Conservation (phyloP, 2,797 vertebrate species). For the Lepilemur ruficaudatus region DNA sequence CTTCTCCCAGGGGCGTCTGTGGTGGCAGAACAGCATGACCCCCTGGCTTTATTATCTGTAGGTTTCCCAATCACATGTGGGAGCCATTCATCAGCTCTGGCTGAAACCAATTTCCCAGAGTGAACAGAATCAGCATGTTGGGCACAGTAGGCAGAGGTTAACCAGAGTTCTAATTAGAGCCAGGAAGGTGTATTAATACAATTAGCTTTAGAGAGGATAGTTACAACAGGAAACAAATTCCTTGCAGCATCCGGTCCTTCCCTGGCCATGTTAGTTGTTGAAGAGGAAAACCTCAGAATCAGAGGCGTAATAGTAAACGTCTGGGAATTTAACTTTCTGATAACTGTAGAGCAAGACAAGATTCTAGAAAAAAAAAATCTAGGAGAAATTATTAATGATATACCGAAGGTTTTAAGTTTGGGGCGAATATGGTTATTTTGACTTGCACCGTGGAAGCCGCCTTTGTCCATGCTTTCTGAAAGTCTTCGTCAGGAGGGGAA, state of each 20-base stretch:
- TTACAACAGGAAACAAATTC: constrained; percentile 73
- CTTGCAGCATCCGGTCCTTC: constrained; percentile 65
- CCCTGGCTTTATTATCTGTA: neutral
- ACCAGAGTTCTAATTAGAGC: constrained; percentile 75
- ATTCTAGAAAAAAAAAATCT: neutral
- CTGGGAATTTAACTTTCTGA: neutral
- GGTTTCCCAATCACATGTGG: neutral
- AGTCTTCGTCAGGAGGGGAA: neutral
- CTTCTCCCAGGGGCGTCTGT: neutral
- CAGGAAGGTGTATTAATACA: constrained; percentile 68
- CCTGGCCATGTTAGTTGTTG: neutral
- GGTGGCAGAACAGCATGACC: neutral
- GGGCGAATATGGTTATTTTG: neutral
- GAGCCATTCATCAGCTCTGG: constrained; percentile 58
- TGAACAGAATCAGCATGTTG: constrained; percentile 68
- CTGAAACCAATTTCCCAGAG: constrained; percentile 64
- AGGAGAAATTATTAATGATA: neutral
- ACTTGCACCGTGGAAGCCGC: neutral
- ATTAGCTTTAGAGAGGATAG: constrained; percentile 59
- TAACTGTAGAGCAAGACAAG: neutral
- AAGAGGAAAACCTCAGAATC: constrained; percentile 21
- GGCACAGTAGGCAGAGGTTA: constrained; percentile 68
- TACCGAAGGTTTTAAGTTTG: neutral
- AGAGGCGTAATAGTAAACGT: neutral
- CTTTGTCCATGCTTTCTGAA: neutral